Evolutionary conservation across 35 echinoderm and acorn worm genomes (phyloP), one percentile per base, ranked within the genome.

Genomic region (Diadema setosum): DNA sequence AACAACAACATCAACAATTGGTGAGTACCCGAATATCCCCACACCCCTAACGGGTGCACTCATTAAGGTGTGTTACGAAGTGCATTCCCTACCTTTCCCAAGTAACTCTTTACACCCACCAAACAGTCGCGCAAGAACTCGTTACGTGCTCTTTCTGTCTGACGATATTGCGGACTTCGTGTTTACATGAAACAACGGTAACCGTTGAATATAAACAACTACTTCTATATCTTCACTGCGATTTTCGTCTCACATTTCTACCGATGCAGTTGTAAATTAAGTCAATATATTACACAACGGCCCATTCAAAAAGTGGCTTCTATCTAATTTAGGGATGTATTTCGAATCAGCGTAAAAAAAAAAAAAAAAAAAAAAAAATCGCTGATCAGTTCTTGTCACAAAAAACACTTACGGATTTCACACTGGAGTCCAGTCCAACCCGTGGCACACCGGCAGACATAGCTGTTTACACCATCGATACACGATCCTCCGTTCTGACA

Each of bases 401-500:
- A 25, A 46, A 73, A 29, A 25, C 23, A 78, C 73, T 88, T 88
- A 88, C 86, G 45, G 30, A 80, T 80, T 6, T 25, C 69, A 81
- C 86, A 88, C 33, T 46, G 21, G 29, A 26, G 44, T 4, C 86
- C 86, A 20, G 41, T 80, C 36, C 60, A 88, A 11, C 86, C 86
- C 0, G 41, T 11, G 24, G 70, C 5, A 41, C 86, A 88, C 24
- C 27, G 46, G 29, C 86, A 88, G 30, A 2, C 39, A 37, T 81
- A 88, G n/a, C 37, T 76, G 43, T 88, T 81, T 6, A 81, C 30
- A 20, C 41, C 41, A 58, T 88, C 86, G 46, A 33, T 75, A 81
- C 86, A 88, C 32, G 44, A 56, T 49, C 42, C 86, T 43, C 86
- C 86, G 37, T 88, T 88, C 42, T 34, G 23, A 56, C 86, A 88